Evolutionary conservation across 1,140 invertebrate genomes (phyloP).

Genomic region (Aporrectodea caliginosa): DNA sequence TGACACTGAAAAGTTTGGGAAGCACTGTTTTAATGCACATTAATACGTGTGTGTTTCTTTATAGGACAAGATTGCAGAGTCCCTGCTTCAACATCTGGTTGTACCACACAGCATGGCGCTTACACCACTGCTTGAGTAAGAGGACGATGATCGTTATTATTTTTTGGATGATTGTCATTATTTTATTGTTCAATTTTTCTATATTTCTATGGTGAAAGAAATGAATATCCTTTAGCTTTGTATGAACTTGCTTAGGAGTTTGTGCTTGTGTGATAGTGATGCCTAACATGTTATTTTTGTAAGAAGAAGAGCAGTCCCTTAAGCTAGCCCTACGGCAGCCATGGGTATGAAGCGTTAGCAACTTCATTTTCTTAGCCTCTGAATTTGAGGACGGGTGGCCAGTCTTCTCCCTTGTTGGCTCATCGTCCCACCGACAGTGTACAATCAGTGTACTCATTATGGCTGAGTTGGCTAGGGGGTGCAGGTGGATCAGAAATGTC

Average conservation of each 20-base stretch:
- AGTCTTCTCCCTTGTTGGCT: too few species aligned
- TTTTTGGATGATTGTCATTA: neutral
- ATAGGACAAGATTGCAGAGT: neutral
- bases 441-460: too few species aligned
- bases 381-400: too few species aligned
- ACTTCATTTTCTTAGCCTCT: too few species aligned
- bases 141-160: neutral
- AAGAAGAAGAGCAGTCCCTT: neutral
- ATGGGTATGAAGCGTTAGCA: too few species aligned
- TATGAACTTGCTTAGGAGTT: neutral
- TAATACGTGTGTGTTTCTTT: neutral
- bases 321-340: too few species aligned
- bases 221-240: too few species aligned
- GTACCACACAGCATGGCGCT: neutral
- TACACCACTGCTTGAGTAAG: neutral
- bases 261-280: neutral
- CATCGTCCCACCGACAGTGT: too few species aligned
- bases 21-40: neutral
- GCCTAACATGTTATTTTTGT: neutral
- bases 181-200: neutral
- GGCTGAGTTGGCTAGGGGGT: too few species aligned
- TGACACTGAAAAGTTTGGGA: neutral
- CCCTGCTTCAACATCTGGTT: neutral
- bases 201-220: neutral
- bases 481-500: too few species aligned